Evolutionary conservation across 2,888 invertebrate species (phyloP).

Genomic region (Drosophila flavopinicola): DNA sequence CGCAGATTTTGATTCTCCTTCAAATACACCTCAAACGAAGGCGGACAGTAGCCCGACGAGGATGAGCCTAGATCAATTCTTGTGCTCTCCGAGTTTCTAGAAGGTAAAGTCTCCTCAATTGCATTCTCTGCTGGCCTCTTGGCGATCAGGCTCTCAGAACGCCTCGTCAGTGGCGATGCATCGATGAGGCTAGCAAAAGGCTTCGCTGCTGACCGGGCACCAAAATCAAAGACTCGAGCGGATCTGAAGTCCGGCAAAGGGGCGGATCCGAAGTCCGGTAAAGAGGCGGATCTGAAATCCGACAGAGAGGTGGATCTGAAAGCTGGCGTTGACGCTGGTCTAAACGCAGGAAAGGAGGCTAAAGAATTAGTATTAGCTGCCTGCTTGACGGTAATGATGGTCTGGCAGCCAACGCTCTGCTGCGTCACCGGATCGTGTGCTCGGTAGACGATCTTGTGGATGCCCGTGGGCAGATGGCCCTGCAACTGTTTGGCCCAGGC

Average conservation of each 20-base stretch:
- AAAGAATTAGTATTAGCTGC: constrained; percentile 78
- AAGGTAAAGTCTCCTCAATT: constrained; percentile 3
- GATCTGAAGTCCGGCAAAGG: background rate
- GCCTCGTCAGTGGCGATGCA: constrained; percentile 1
- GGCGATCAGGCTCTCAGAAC: constrained; percentile 15
- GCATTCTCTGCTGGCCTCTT: background rate
- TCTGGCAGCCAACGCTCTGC: constrained; percentile 86
- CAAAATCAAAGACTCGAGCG: constrained; percentile 3
- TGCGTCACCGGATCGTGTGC: constrained; percentile 86
- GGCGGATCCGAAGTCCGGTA: background rate
- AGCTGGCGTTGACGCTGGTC: background rate
- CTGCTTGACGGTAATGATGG: constrained; percentile 86
- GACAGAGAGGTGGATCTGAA: constrained; percentile 2
- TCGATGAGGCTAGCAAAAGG: constrained; percentile 18
- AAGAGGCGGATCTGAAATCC: background rate
- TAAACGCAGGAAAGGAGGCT: background rate
- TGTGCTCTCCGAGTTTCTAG: constrained; percentile 19
- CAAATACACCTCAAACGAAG: constrained; percentile 87
- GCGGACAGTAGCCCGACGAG: constrained; percentile 85
- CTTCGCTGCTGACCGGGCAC: background rate
- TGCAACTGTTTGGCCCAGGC: constrained; percentile 87
- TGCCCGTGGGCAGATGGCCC: constrained; percentile 86
- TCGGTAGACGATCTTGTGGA: constrained; percentile 86
- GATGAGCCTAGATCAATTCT: constrained; percentile 61
- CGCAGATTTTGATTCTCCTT: constrained; percentile 86